Evolutionary conservation across 1,140 invertebrate species (phyloP).

Genomic region (Thaumatotibia leucotreta): DNA sequence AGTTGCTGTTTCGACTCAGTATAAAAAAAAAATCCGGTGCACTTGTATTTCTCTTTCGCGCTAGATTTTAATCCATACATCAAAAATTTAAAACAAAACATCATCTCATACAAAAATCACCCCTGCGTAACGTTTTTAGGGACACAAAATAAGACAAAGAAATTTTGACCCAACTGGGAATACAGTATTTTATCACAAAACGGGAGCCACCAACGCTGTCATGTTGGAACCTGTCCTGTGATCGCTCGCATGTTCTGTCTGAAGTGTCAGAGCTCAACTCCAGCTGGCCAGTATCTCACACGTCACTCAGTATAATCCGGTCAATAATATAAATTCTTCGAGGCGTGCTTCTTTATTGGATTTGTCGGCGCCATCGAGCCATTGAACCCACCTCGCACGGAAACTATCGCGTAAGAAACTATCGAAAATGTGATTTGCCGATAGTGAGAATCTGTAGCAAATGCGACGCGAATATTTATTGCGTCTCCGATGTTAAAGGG

Average conservation of each 20-base stretch:
- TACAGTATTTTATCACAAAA: not conserved
- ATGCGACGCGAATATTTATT: slow-evolving; percentile 1
- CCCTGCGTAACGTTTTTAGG: too few species aligned
- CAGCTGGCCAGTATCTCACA: slow-evolving; percentile 45
- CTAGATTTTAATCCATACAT: too few species aligned
- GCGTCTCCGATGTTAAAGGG: not conserved
- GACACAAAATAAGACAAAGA: too few species aligned
- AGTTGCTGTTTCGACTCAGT: too few species aligned
- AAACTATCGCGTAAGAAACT: slow-evolving; percentile 34
- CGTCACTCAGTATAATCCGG: slow-evolving; percentile 64
- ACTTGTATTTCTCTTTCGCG: too few species aligned
- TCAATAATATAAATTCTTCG: slow-evolving; percentile 70
- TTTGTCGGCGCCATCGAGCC: slow-evolving; percentile 55
- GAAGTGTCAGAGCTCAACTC: slow-evolving; percentile 31
- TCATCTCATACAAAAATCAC: too few species aligned
- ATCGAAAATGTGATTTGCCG: slow-evolving; percentile 46
- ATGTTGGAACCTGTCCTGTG: slow-evolving; percentile 14
- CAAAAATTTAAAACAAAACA: too few species aligned
- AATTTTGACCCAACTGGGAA: too few species aligned
- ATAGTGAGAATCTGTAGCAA: slow-evolving; percentile 23
- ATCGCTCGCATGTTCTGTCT: slow-evolving; percentile 23
- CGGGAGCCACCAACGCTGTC: slow-evolving; percentile 26
- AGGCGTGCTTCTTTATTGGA: slow-evolving; percentile 64
- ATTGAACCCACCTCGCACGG: slow-evolving; percentile 46
- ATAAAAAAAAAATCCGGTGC: too few species aligned